A percentile compares a stretch with the other conserved stretches of the same genome.
Evolutionary conservation across 2,888 invertebrate genomes (phyloP).

Genomic region (Diarsia rubi): DNA sequence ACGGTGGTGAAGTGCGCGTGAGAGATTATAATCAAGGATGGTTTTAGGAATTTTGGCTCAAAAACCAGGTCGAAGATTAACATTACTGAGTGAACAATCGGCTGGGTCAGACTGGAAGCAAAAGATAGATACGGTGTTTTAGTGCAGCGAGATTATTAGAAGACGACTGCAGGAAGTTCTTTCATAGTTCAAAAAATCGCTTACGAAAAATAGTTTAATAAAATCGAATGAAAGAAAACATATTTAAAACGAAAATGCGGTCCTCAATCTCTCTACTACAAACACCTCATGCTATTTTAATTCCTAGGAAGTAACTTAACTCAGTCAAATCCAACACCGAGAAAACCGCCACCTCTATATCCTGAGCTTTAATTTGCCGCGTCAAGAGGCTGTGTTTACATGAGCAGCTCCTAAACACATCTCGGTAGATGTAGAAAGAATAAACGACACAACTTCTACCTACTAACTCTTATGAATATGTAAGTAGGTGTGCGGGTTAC

Average conservation of each 20-base stretch:
- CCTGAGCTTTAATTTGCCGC: constrained; percentile 65
- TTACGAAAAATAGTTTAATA: not conserved
- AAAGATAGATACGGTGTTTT: not conserved
- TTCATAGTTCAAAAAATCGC: not conserved
- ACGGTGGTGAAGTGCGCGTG: constrained; percentile 23
- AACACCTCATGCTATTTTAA: constrained; percentile 14
- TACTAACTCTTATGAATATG: constrained; percentile 65
- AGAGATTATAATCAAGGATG: not conserved
- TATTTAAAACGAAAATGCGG: not conserved
- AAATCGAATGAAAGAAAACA: not conserved
- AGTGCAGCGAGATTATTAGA: not conserved
- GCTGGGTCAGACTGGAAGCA: not conserved
- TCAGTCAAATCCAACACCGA: constrained; percentile 12
- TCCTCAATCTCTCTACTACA: not conserved
- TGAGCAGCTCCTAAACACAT: constrained; percentile 52
- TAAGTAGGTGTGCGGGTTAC: constrained; percentile 54
- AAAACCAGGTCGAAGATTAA: not conserved
- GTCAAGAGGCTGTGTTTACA: constrained; percentile 65
- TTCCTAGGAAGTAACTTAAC: not conserved
- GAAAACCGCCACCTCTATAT: constrained; percentile 20
- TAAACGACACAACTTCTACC: constrained; percentile 57
- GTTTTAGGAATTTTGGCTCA: not conserved
- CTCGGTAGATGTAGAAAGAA: constrained; percentile 59
- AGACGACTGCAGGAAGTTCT: not conserved
- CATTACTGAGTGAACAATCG: not conserved